A percentile compares a stretch with the other conserved stretches of the same genome.
Conservation (phyloP, 2,113 vertebrate species). For the Mobula hypostoma region DNA sequence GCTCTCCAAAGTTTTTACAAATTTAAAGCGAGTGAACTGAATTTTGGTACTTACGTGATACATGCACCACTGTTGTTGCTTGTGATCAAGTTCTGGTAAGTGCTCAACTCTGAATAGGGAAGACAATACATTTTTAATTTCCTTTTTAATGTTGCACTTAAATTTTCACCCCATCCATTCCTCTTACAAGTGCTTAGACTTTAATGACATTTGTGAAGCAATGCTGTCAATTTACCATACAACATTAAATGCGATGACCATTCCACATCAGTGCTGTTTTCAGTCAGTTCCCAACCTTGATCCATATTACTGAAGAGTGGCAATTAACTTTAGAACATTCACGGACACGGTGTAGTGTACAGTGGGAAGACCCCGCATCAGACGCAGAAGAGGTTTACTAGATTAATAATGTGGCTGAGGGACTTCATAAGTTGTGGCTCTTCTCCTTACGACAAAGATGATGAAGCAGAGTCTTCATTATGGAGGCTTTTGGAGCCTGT, state of each 20-base stretch:
- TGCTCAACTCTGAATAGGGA: neutral
- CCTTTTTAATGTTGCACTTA: neutral
- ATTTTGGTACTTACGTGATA: constrained; percentile 7
- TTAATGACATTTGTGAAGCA: neutral
- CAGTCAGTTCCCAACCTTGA: no score
- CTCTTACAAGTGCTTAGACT: no score
- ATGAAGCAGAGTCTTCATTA: no score
- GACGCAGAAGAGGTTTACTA: neutral
- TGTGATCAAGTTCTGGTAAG: neutral
- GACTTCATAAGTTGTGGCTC: neutral
- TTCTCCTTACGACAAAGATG: neutral
- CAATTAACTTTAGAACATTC: neutral
- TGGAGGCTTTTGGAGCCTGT: no score
- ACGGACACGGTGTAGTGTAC: neutral
- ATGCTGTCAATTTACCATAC: neutral
- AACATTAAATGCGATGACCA: neutral
- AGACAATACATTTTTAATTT: no score
- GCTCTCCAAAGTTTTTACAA: no score
- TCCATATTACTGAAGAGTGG: neutral
- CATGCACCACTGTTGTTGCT: neutral
- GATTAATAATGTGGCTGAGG: neutral
- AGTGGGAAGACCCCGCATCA: neutral
- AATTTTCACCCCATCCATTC: neutral
- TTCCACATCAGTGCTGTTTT: neutral
- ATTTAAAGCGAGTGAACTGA: neutral